Base-by-base conservation (phyloP, 2,113 vertebrate genomes). In the Notechis scutatus region DNA sequence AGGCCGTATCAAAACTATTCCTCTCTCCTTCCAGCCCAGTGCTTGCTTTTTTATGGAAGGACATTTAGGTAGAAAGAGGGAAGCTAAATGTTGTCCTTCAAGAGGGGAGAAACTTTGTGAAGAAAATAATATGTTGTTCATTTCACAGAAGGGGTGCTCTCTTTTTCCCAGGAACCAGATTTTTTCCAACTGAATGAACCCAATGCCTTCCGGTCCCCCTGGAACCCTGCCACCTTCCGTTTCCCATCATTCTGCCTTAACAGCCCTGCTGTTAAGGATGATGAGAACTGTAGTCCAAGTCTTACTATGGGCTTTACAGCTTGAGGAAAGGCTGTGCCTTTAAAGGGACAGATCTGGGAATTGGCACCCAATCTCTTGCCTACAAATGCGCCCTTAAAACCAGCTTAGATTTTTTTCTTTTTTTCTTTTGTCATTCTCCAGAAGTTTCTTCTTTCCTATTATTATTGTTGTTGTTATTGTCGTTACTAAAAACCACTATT, bases 361-460 rank as follows among this genome's bases (percentile, higher is more conserved):
- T 20, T 81, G 69, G 69, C 69, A 18, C 1, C 34, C 34, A 81
- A 39, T 3, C 64, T 18, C 64, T 18, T 34, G n/a, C 64, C 14
- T 34, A 34, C 0, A 0, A 69, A 69, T 69, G 64, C 2, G 2
- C 18, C 18, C 34, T 20, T 20, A 94, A 95, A 94, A 95, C 96
- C 95, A 94, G 50, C 94, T 50, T 50, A 50, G 95, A 93, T 93
- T 93, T 96, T 0, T n/a, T n/a, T 42, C 42, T 42, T 10, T 64
- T 21, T 10, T 5, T 9, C 29, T 90, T 69, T 21, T n/a, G 45
- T 12, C 11, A 11, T 1, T 23, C 21, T 24, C 89, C 39, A 45
- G 7, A 64, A 81, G 20, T 47, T n/a, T 4, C n/a, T 55, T 6
- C 21, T 12, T 1, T 39, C 69, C 34, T 14, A 14, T n/a, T 64